Conservation (phyloP, 2,113 vertebrate species). For the Marmota monax region DNA sequence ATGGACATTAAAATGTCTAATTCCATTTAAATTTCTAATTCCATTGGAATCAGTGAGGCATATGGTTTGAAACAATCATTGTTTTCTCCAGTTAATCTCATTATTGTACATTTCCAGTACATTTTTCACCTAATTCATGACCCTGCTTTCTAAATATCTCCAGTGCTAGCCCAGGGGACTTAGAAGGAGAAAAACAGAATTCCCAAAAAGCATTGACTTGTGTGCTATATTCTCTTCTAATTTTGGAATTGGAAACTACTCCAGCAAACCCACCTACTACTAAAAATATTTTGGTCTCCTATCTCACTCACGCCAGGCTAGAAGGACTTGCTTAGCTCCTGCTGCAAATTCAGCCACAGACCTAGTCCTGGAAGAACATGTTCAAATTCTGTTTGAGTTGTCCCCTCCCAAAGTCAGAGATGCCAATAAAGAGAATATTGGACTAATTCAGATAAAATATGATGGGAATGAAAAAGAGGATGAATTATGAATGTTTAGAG, state of each 20-base stretch:
- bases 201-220: background rate
- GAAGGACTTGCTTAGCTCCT: background rate
- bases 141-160: background rate
- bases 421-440: background rate
- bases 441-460: slow-evolving; percentile 8
- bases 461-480: background rate
- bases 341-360: background rate
- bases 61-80: background rate
- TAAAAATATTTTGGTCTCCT: background rate
- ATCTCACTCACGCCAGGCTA: background rate
- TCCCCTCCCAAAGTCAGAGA: background rate
- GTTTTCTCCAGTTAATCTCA: background rate
- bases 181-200: background rate
- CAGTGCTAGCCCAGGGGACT: background rate
- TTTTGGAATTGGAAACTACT: background rate
- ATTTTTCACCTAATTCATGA: background rate
- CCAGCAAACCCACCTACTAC: background rate
- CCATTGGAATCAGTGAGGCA: background rate
- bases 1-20: background rate
- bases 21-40: background rate
- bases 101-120: background rate
- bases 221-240: background rate
- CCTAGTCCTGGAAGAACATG: background rate
- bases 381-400: background rate
- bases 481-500: background rate